A percentile compares a stretch with the other conserved stretches of the same genome.
phyloP scores from a whole-genome alignment of 2,888 invertebrate genomes.

The Meiosimyza decipiens region DNA sequence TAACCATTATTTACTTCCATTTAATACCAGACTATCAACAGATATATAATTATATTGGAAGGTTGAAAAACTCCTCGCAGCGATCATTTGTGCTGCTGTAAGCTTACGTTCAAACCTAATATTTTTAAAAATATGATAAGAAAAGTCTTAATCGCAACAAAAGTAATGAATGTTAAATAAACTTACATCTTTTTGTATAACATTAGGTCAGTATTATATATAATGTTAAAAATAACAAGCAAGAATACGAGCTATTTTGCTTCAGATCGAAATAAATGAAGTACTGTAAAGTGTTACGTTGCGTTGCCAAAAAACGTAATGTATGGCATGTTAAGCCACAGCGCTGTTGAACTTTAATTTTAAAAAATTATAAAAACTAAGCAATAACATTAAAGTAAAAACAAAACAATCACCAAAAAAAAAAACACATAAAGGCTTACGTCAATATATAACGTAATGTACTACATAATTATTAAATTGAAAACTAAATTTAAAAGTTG shows the following conservation, averaged over 20 bases:
- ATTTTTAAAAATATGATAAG: too few relatives aligned
- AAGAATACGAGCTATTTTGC: background rate
- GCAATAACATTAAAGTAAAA: slow-evolving; percentile 7
- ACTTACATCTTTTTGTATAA: background rate
- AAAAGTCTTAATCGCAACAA: slow-evolving; percentile 7
- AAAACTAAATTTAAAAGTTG: too few relatives aligned
- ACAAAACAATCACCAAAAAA: slow-evolving; percentile 1
- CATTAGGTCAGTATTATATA: slow-evolving; percentile 5
- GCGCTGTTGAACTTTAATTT: background rate
- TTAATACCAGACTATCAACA: too few relatives aligned
- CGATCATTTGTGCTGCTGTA: too few relatives aligned
- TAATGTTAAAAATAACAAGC: background rate
- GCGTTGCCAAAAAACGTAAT: too few relatives aligned
- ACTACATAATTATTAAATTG: too few relatives aligned
- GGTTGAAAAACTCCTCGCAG: too few relatives aligned
- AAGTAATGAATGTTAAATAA: background rate
- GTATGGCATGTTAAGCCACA: background rate
- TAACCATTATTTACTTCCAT: too few relatives aligned
- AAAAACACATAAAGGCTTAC: slow-evolving; percentile 2
- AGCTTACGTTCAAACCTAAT: too few relatives aligned
- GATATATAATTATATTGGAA: too few relatives aligned
- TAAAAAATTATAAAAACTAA: background rate
- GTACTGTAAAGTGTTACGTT: background rate
- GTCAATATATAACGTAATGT: background rate
- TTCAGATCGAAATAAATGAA: slow-evolving; percentile 7